Conservation (phyloP, 2,888 invertebrate genomes). For the Drosophila paramelanica region DNA sequence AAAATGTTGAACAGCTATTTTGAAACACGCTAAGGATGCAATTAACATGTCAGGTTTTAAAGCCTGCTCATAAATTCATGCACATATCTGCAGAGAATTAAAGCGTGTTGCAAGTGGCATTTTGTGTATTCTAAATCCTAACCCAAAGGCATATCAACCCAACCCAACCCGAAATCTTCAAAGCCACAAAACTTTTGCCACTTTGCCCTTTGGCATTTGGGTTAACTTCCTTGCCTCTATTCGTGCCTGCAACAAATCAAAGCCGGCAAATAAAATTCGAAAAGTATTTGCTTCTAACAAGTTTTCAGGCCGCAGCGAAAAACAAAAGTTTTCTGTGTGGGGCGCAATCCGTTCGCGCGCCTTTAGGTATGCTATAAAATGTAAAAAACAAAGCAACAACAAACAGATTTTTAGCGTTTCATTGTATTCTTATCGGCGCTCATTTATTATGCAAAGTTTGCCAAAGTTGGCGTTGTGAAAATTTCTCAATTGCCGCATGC, state of each 20-base stretch:
- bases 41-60: slow-evolving; percentile 38
- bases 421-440: slow-evolving; percentile 61
- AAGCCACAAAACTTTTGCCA: slow-evolving; percentile 56
- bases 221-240: background rate
- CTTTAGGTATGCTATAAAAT: slow-evolving; percentile 53
- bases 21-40: slow-evolving; percentile 3
- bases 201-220: slow-evolving; percentile 40
- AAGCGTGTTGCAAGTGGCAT: slow-evolving; percentile 45
- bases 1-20: background rate
- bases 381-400: slow-evolving; percentile 37
- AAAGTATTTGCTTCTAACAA: slow-evolving; percentile 49
- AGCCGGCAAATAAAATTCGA: slow-evolving; percentile 47
- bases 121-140: slow-evolving; percentile 16
- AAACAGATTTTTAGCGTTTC: slow-evolving; percentile 43
- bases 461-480: slow-evolving; percentile 52
- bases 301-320: slow-evolving; percentile 26
- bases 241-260: slow-evolving; percentile 45
- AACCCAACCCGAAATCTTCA: slow-evolving; percentile 36
- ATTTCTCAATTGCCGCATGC: slow-evolving; percentile 65
- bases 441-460: slow-evolving; percentile 70
- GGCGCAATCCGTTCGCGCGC: slow-evolving; percentile 51
- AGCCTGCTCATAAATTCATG: slow-evolving; percentile 15
- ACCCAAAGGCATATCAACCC: slow-evolving; percentile 3
- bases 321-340: slow-evolving; percentile 54
- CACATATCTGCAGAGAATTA: slow-evolving; percentile 1